Evolutionary conservation across 2,113 vertebrate species (phyloP).

Genomic region (Pandion haliaetus): DNA sequence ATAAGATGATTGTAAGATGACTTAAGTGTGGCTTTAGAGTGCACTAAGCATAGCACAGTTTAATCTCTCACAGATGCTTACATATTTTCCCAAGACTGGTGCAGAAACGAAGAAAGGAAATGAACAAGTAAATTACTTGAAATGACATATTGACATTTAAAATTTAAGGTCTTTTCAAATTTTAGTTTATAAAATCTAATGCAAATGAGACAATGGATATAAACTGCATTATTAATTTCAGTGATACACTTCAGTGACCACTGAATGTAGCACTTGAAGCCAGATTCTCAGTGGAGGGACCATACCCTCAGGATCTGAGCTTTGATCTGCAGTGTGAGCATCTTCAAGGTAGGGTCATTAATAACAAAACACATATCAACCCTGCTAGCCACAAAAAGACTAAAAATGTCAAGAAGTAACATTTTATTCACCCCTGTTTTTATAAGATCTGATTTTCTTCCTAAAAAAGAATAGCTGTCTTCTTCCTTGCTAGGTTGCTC

Average conservation of each 20-base stretch:
- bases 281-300: background rate
- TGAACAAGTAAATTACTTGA: background rate
- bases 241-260: background rate
- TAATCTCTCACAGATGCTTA: background rate
- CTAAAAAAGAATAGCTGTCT: background rate
- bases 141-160: background rate
- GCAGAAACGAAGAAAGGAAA: constrained; percentile 5
- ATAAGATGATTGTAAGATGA: constrained; percentile 36
- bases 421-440: background rate
- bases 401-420: background rate
- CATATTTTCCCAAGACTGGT: background rate
- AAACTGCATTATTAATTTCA: background rate
- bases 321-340: background rate
- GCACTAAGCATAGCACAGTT: background rate
- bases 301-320: background rate
- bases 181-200: background rate
- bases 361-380: background rate
- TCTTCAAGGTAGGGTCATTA: background rate
- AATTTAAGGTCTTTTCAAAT: background rate
- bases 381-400: background rate
- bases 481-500: background rate
- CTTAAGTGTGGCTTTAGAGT: constrained; percentile 27
- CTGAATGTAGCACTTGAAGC: background rate
- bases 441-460: background rate
- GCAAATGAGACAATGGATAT: background rate